Evolutionary conservation across 23 tunicate genomes (phyloP), one percentile per base, ranked within the genome.

Genomic region (Pegea sp.): DNA sequence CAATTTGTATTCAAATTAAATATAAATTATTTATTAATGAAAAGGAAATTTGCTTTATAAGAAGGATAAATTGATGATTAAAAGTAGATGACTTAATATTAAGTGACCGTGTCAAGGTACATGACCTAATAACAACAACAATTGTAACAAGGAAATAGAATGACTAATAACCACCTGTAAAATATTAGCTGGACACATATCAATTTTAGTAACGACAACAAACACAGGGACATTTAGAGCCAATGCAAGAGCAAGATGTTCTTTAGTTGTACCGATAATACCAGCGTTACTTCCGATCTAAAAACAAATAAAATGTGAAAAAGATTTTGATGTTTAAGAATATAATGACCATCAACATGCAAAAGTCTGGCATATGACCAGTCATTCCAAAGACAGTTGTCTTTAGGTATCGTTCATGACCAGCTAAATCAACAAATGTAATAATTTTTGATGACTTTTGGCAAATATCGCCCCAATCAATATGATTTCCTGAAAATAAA

Each of bases 341-440:
- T 19, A 20, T 25, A 34, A 71, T 28, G 30, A 75, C 75, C 86
- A 91, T 84, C 5, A 91, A 48, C 86, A 91, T 72, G 38, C 99
- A 91, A 38, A 91, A 91, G 71, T 91, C 99, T 20, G 99, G 99
- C 46, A 91, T 29, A 50, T 91, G 93, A 11, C 93, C 91, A 3
- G 99, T 91, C 93, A 91, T 71, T 13, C 99, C 99, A 68, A 91
- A 91, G 52, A 91, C 90, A 25, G 99, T 91, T 49, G 99, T 91
- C 61, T 91, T 91, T 33, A 91, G 52, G 60, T 91, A 91, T 30
- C 60, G 63, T 49, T 91, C 99, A 59, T 91, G 99, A 24, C 99
- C 99, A 29, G 99, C 99, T 60, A 91, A 58, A 59, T 91, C 99
- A 22, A 91, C 93, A 63, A 91, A 91, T 23, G 99, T 79, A 34